These are phyloP conservation scores for Tupaia tana DNA, from an alignment of 2,113 vertebrate genomes.

Conservation along the genomic window DNA sequence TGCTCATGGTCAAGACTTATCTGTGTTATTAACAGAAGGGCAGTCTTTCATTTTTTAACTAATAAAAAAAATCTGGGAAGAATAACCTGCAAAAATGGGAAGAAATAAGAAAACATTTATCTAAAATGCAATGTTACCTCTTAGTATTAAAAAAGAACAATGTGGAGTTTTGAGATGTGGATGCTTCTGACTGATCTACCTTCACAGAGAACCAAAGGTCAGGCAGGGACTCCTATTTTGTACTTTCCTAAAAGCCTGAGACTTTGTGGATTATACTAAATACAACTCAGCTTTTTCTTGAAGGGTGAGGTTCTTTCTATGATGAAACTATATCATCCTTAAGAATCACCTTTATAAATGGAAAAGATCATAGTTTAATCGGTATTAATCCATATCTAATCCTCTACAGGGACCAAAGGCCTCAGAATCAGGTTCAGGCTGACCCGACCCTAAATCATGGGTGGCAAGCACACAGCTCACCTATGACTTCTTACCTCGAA, in stretches of 20 bases:
- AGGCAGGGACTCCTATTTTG: neutral
- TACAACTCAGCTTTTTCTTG: neutral
- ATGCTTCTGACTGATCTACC: neutral
- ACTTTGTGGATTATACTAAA: neutral
- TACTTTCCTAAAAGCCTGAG: neutral
- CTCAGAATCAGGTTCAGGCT: neutral
- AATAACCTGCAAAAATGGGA: neutral
- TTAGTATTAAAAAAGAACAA: neutral
- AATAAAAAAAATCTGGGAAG: neutral
- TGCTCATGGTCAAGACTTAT: neutral
- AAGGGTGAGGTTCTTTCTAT: neutral
- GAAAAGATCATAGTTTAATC: neutral
- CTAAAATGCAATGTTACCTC: neutral
- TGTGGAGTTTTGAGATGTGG: neutral
- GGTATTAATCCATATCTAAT: neutral
- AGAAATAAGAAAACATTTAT: slow-evolving; percentile 5
- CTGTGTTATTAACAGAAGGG: neutral
- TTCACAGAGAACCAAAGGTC: neutral
- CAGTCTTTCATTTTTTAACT: neutral
- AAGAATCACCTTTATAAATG: neutral
- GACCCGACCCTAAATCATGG: neutral
- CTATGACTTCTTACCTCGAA: neutral
- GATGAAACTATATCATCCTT: neutral
- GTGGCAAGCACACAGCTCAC: neutral
- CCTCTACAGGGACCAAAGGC: neutral